phyloP scores from a whole-genome alignment of 1,140 invertebrate genomes.

The Euglossa dilemma region DNA sequence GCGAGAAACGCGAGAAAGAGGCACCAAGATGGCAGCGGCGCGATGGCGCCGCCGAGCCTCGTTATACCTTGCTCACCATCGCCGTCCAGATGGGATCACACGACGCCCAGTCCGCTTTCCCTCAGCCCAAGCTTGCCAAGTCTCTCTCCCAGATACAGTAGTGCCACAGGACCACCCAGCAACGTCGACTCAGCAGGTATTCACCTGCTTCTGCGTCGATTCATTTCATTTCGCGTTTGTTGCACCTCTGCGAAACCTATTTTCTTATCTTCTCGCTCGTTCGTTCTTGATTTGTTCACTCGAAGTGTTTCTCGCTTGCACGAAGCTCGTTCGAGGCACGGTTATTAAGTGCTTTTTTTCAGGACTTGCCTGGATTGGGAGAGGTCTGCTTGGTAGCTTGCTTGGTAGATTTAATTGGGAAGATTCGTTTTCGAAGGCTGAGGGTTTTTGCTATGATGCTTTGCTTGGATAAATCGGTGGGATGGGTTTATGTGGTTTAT shows the following conservation, averaged over 20 bases:
- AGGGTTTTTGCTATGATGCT: too few relatives aligned
- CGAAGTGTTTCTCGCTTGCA: not conserved
- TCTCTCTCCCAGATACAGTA: constrained; percentile 81
- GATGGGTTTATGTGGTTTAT: not conserved
- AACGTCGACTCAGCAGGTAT: constrained; percentile 81
- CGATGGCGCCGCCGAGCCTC: constrained; percentile 79
- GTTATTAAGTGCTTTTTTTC: too few relatives aligned
- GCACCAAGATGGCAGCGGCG: constrained; percentile 25
- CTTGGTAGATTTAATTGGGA: too few relatives aligned
- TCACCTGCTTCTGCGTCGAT: constrained; percentile 32
- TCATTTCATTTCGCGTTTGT: not conserved
- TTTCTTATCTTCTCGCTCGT: not conserved
- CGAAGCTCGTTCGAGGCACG: not conserved
- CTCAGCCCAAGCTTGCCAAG: constrained; percentile 85
- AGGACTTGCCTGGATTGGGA: too few relatives aligned
- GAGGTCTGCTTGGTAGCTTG: too few relatives aligned
- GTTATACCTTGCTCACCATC: constrained; percentile 76
- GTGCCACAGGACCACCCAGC: constrained; percentile 76
- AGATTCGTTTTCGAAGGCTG: too few relatives aligned
- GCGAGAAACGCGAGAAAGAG: constrained; percentile 78
- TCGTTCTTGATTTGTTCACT: not conserved
- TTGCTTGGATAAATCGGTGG: too few relatives aligned
- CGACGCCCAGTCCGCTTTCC: constrained; percentile 84
- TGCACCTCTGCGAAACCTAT: not conserved
- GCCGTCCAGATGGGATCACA: constrained; percentile 82